Evolutionary conservation across 1,140 invertebrate species (phyloP).

Genomic region (Lepidurus apus): DNA sequence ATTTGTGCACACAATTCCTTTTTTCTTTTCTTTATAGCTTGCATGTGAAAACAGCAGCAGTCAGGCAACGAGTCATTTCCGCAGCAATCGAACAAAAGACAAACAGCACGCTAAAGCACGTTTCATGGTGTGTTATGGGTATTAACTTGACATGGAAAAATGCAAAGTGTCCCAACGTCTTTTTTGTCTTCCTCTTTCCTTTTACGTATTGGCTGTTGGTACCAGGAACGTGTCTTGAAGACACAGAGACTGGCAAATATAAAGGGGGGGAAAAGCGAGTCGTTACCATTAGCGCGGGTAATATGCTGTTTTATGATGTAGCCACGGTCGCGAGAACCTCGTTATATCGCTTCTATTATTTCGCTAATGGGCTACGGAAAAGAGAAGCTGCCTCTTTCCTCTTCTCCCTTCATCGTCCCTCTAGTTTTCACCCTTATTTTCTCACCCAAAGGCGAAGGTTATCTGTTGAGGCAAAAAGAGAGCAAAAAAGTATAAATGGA

Average conservation of each 20-base stretch:
- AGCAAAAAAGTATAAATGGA: no score
- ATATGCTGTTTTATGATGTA: background rate
- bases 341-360: slow-evolving; percentile 5
- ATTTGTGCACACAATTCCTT: no score
- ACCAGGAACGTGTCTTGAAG: background rate
- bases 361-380: background rate
- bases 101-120: background rate
- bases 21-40: no score
- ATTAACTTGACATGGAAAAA: background rate
- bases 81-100: background rate
- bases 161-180: background rate
- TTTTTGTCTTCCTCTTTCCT: no score
- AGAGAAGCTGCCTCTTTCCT: background rate
- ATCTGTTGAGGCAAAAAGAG: no score
- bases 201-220: background rate
- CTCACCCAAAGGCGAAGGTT: no score
- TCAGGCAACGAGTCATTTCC: slow-evolving; percentile 12
- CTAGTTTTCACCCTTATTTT: background rate
- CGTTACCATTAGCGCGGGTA: background rate
- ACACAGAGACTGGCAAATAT: background rate
- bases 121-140: background rate
- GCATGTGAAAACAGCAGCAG: background rate
- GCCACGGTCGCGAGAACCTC: background rate
- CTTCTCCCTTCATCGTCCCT: background rate
- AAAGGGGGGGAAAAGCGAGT: background rate